phyloP scores from a whole-genome alignment of 2,113 vertebrate species.

The Calidris pygmaea region DNA sequence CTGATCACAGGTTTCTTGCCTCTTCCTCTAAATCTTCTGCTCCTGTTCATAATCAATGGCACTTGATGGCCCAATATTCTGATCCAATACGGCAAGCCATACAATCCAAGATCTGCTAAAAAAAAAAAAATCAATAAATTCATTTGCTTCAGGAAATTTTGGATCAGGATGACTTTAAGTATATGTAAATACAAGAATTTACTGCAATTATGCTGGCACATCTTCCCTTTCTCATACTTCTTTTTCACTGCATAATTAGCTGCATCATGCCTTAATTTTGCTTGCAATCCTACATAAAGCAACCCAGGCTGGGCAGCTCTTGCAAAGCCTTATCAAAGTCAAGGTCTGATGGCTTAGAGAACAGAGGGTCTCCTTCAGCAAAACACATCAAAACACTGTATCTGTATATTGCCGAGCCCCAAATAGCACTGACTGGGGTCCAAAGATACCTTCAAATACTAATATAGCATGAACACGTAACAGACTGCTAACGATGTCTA shows the following conservation, averaged over 20 bases:
- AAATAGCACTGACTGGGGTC: background rate
- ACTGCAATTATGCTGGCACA: background rate
- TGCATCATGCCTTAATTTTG: background rate
- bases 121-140: background rate
- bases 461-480: background rate
- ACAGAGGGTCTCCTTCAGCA: background rate
- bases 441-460: background rate
- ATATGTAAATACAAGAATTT: slow-evolving; percentile 15
- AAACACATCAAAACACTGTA: background rate
- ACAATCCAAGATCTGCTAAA: background rate
- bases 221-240: background rate
- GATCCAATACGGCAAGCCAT: background rate
- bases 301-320: background rate
- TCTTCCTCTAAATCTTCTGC: slow-evolving; percentile 18
- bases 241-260: background rate
- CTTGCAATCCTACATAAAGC: background rate
- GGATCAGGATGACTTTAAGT: background rate
- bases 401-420: background rate
- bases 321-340: background rate
- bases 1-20: slow-evolving; percentile 6
- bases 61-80: slow-evolving; percentile 3
- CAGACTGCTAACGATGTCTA: background rate
- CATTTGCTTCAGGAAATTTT: background rate
- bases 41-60: slow-evolving; percentile 19
- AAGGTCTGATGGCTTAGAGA: background rate